These are phyloP conservation scores for Crocuta crocuta DNA, from an alignment of 2,113 vertebrate species.

Conservation along the genomic window DNA sequence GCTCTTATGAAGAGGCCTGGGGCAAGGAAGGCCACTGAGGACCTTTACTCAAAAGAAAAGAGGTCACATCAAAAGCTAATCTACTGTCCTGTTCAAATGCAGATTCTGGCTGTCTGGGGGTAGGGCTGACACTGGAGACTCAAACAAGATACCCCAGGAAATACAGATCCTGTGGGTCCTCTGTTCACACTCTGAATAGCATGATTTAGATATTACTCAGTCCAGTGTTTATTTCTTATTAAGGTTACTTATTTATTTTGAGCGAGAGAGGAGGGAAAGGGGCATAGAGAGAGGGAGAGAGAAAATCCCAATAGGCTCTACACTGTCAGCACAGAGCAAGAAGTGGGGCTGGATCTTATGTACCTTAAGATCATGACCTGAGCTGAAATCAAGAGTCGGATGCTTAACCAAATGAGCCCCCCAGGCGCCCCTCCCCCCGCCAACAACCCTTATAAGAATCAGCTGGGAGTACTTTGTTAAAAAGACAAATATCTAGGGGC, in stretches of 20 bases:
- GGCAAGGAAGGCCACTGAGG: background rate
- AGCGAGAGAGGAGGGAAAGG: no score
- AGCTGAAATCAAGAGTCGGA: no score
- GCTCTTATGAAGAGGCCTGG: background rate
- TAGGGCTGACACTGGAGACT: background rate
- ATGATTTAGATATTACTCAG: background rate
- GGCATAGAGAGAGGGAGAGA: no score
- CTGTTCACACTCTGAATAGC: background rate
- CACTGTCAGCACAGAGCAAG: no score
- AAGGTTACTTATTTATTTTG: no score
- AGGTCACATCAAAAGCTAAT: background rate
- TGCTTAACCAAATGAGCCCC: no score
- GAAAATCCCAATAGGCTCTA: no score
- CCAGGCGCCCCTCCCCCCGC: no score
- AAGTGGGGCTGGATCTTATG: no score
- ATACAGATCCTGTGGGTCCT: background rate
- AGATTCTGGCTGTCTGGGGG: background rate
- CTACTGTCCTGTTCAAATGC: background rate
- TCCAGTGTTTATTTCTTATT: background rate
- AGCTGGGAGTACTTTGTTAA: background rate
- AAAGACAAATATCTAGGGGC: background rate
- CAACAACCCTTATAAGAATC: background rate
- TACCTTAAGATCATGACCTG: no score
- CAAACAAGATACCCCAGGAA: background rate
- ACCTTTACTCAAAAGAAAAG: background rate